phyloP scores from a whole-genome alignment of 2,797 vertebrate genomes.

The Anguilla obscura region DNA sequence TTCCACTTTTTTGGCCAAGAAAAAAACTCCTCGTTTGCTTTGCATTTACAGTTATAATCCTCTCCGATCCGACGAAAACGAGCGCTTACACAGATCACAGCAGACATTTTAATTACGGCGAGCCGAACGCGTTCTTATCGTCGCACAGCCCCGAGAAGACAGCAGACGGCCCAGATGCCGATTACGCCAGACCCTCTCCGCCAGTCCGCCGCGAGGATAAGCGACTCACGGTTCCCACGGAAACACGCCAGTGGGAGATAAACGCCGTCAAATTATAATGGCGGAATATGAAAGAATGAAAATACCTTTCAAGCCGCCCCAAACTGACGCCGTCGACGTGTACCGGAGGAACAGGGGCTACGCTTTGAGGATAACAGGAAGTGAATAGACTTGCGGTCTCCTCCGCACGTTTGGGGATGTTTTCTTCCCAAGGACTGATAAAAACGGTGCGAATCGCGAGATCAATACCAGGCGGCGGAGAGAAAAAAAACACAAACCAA shows the following conservation, averaged over 20 bases:
- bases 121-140: background rate
- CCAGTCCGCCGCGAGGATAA: conserved; percentile 9
- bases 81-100: background rate
- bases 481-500: background rate
- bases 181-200: background rate
- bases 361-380: background rate
- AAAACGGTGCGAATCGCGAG: conserved; percentile 14
- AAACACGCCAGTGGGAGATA: background rate
- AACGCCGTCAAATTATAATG: background rate
- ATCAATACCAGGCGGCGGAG: conserved; percentile 1
- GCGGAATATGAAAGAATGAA: background rate
- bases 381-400: background rate
- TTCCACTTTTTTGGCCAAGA: no score
- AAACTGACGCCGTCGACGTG: conserved; percentile 16
- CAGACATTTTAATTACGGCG: background rate
- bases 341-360: background rate
- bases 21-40: no score
- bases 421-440: conserved; percentile 23
- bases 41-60: background rate
- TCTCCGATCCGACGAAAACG: conserved; percentile 22
- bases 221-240: background rate
- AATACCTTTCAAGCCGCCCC: conserved; percentile 2
- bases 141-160: conserved; percentile 10
- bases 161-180: background rate
- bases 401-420: background rate